These are phyloP conservation scores for Oopsacas minuta DNA, from an alignment of 37 sponge, comb jelly and placozoan species.

Conservation along the genomic window DNA sequence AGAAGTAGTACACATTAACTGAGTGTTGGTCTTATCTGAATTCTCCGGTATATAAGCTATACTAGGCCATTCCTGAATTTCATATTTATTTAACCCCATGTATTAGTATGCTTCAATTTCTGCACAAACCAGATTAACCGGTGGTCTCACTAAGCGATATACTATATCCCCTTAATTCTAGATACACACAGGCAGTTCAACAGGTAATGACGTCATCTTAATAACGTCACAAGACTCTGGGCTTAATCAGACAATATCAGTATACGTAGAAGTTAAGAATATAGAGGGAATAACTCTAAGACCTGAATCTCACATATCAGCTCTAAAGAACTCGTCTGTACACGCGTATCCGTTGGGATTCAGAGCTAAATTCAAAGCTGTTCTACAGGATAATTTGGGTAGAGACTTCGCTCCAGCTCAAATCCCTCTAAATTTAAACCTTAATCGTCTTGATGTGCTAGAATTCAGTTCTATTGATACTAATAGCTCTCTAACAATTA, in stretches of 20 bases:
- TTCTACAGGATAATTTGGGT: slow-evolving; percentile 55
- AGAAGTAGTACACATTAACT: too few relatives aligned
- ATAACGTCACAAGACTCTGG: slow-evolving; percentile 46
- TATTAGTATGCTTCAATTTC: too few relatives aligned
- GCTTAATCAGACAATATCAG: slow-evolving; percentile 48
- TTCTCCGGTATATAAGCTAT: too few relatives aligned
- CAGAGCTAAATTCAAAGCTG: slow-evolving; percentile 39
- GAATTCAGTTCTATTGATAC: not conserved
- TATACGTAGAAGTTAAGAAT: slow-evolving; percentile 57
- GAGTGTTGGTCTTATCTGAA: too few relatives aligned
- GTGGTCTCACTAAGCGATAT: too few relatives aligned
- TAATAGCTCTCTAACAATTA: slow-evolving; percentile 40
- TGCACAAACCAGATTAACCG: too few relatives aligned
- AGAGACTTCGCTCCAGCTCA: slow-evolving; percentile 42
- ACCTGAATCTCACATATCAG: slow-evolving; percentile 40
- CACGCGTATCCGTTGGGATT: slow-evolving; percentile 79
- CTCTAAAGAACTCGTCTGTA: slow-evolving; percentile 37
- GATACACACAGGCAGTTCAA: slow-evolving; percentile 30
- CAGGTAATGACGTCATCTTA: slow-evolving; percentile 65
- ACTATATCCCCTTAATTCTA: too few relatives aligned
- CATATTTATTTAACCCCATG: too few relatives aligned
- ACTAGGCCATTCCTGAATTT: too few relatives aligned
- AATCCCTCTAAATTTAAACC: slow-evolving; percentile 27
- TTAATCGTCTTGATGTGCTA: slow-evolving; percentile 25
- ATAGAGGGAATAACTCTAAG: slow-evolving; percentile 36